Conservation (phyloP, 1,140 invertebrate genomes). For the Bombus balteatus region DNA sequence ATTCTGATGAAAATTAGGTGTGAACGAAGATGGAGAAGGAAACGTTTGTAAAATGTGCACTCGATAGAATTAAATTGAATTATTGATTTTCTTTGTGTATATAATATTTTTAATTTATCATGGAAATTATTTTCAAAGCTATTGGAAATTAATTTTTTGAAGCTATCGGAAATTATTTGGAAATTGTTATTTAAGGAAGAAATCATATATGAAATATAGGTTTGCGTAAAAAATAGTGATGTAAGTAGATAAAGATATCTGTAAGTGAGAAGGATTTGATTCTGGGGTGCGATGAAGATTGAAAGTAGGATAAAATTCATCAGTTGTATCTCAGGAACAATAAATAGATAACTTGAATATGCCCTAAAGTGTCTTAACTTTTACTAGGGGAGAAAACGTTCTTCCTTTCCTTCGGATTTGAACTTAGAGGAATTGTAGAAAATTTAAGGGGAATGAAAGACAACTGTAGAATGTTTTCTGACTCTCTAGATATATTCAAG, state of each 20-base stretch:
- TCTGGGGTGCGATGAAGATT: background rate
- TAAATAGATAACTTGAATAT: background rate
- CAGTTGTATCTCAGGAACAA: slow-evolving; percentile 13
- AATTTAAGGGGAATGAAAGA: background rate
- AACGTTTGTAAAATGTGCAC: slow-evolving; percentile 16
- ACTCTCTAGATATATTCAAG: background rate
- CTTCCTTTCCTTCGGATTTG: background rate
- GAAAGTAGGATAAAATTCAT: slow-evolving; percentile 1
- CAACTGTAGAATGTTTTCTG: background rate
- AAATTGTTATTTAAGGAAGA: no score
- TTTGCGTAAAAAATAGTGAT: background rate
- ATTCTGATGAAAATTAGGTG: background rate
- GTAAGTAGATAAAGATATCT: background rate
- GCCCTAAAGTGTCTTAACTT: slow-evolving; percentile 24
- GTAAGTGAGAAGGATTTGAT: background rate
- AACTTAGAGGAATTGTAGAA: background rate
- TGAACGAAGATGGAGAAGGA: background rate
- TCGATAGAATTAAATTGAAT: background rate
- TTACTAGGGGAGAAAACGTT: background rate
- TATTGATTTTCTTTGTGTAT: background rate
- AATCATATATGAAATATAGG: no score
- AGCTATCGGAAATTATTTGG: background rate
- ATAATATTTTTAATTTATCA: background rate
- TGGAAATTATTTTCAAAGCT: background rate
- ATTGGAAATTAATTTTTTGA: no score